phyloP scores from a whole-genome alignment of 2,888 invertebrate species.

The Dioctria rufipes region DNA sequence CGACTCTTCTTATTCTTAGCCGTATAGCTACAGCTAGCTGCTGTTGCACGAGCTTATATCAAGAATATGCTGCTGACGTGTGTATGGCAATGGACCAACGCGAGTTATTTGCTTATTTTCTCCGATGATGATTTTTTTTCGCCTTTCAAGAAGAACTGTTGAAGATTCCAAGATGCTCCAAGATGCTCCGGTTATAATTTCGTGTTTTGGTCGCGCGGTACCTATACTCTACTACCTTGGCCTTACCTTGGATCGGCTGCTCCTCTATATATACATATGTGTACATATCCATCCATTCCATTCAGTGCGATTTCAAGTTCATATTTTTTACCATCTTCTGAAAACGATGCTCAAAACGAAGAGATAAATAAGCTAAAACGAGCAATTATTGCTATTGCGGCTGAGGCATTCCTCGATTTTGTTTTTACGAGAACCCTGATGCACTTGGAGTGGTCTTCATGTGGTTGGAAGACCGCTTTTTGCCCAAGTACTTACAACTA shows the following conservation, averaged over 20 bases:
- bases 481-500: background rate
- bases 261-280: background rate
- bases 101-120: slow-evolving; percentile 49
- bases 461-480: slow-evolving; percentile 47
- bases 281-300: background rate
- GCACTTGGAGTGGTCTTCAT: slow-evolving; percentile 49
- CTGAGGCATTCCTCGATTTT: slow-evolving; percentile 54
- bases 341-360: slow-evolving; percentile 55
- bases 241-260: slow-evolving; percentile 26
- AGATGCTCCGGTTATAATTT: slow-evolving; percentile 44
- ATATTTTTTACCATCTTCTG: slow-evolving; percentile 36
- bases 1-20: background rate
- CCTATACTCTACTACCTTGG: background rate
- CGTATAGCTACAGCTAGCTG: slow-evolving; percentile 10
- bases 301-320: slow-evolving; percentile 35
- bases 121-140: slow-evolving; percentile 30
- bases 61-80: slow-evolving; percentile 13
- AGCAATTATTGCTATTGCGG: slow-evolving; percentile 58
- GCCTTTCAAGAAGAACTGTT: background rate
- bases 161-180: background rate
- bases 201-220: slow-evolving; percentile 17
- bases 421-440: slow-evolving; percentile 49
- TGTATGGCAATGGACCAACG: slow-evolving; percentile 27
- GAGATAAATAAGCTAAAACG: slow-evolving; percentile 57
- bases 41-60: background rate